Base-by-base conservation (phyloP, 1,140 invertebrate genomes). In the Hyles euphorbiae region DNA sequence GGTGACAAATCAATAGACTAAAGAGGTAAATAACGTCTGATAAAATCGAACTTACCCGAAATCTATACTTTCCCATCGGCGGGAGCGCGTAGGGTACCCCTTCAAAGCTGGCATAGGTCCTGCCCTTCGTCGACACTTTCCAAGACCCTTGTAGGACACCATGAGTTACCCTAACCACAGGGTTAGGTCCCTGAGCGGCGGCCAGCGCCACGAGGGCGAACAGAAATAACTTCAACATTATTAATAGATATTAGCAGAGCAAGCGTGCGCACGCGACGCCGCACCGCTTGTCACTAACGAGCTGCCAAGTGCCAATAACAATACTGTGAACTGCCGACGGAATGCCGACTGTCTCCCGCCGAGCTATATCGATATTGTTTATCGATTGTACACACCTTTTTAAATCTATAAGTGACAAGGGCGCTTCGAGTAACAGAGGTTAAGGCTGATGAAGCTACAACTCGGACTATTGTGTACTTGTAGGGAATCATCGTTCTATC, bases 21-120 rank as follows among this genome's bases (percentile, higher is more conserved):
- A 22, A 22, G 22, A 22, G 22, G 22, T 22, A 22, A 22, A 22
- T 22, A 22, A 22, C 22, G 22, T 40, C 3, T 10, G 8, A 55
- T 6, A 22, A 22, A 45, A 45, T 3, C 61, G 3, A 45, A 76
- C 78, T 64, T 70, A 85, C 84, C 65, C 78, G 67, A 71, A 93
- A 93, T 58, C 92, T 76, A 47, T 91, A 81, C 53, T 90, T 80
- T 40, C 90, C 91, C 40, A 92, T 65, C 3, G 92, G 92, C 52
- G 92, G 90, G 60, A 84, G 69, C 2, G 92, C 92, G 62, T 91
- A 93, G 0, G 92, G 92, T 48, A 93, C 88, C 4, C 91, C 91
- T 40, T 90, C 70, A 63, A 92, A 93, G 43, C 90, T 89, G 46
- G 92, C 88, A 56, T 91, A 90, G 45, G 53, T 78, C 32, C 79